Evolutionary conservation across 2,797 vertebrate species (phyloP).

Genomic region (Aulostomus chinensis): DNA sequence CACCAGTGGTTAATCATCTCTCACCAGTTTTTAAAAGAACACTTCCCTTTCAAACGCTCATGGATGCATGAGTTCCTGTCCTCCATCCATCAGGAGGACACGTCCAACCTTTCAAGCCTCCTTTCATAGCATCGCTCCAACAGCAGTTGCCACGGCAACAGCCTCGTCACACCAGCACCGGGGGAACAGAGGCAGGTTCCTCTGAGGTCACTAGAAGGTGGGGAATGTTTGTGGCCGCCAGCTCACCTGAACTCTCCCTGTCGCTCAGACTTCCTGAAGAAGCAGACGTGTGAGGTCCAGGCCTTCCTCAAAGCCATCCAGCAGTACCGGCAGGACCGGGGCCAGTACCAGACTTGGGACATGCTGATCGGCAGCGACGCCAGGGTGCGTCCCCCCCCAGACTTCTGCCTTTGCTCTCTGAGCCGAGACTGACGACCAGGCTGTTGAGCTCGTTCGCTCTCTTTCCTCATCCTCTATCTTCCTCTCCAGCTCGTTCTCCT

Average conservation of each 20-base stretch:
- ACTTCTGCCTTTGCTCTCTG: no score
- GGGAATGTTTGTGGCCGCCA: neutral
- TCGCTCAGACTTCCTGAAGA: slow-evolving; percentile 87
- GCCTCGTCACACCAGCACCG: no score
- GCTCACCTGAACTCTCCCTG: slow-evolving; percentile 3
- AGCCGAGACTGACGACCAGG: no score
- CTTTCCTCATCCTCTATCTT: no score
- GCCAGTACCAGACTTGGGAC: slow-evolving; percentile 84
- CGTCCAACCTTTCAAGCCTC: neutral
- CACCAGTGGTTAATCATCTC: no score
- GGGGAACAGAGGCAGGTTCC: no score
- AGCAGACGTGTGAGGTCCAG: slow-evolving; percentile 83
- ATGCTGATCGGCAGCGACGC: slow-evolving; percentile 88
- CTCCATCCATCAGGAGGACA: no score
- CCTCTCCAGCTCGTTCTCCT: no score
- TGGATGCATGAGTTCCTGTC: no score
- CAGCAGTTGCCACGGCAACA: slow-evolving; percentile 40
- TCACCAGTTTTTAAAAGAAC: no score
- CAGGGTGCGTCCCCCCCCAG: slow-evolving; percentile 73
- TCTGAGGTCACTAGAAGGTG: neutral
- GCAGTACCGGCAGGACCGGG: slow-evolving; percentile 88
- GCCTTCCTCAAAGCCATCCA: slow-evolving; percentile 91
- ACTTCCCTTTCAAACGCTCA: no score
- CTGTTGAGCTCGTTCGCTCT: no score
- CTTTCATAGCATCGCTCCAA: neutral